Evolutionary conservation across 2,797 vertebrate genomes (phyloP).

Genomic region (Pseudochirops cupreus): DNA sequence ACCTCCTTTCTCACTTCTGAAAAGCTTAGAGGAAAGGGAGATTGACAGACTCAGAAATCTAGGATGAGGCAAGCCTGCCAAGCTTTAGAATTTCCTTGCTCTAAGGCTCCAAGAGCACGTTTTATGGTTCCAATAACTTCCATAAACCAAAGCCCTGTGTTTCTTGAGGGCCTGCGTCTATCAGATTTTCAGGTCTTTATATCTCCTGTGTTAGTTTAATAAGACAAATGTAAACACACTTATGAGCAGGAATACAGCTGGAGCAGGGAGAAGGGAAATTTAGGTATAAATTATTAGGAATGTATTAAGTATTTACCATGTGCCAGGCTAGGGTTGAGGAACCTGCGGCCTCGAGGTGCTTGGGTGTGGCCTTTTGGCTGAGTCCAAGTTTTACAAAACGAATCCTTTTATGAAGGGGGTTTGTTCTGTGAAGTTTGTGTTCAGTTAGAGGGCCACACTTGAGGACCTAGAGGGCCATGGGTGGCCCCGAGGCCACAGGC

Average conservation of each 20-base stretch:
- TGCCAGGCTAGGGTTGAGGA: not conserved
- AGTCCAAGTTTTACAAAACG: no score
- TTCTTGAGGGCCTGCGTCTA: conserved; percentile 11
- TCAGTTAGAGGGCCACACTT: no score
- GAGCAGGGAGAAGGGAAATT: not conserved
- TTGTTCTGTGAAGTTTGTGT: no score
- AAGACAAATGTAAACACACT: conserved; percentile 5
- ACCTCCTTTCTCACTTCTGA: not conserved
- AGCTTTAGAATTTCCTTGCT: not conserved
- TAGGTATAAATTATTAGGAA: not conserved
- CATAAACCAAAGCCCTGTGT: not conserved
- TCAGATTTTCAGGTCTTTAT: conserved; percentile 41
- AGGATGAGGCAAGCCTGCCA: conserved; percentile 1
- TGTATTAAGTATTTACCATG: not conserved
- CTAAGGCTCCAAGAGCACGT: not conserved
- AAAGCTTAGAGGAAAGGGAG: conserved; percentile 17
- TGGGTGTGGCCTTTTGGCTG: no score
- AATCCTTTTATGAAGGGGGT: no score
- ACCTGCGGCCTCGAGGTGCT: no score
- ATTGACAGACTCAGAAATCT: conserved; percentile 32
- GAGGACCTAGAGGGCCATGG: no score
- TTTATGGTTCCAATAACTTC: conserved; percentile 18
- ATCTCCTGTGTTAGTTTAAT: conserved; percentile 45
- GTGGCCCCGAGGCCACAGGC: no score
- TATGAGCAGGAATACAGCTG: conserved; percentile 1